Base-by-base conservation (phyloP, 2,797 vertebrate genomes). In the Chelidonichthys spinosus region DNA sequence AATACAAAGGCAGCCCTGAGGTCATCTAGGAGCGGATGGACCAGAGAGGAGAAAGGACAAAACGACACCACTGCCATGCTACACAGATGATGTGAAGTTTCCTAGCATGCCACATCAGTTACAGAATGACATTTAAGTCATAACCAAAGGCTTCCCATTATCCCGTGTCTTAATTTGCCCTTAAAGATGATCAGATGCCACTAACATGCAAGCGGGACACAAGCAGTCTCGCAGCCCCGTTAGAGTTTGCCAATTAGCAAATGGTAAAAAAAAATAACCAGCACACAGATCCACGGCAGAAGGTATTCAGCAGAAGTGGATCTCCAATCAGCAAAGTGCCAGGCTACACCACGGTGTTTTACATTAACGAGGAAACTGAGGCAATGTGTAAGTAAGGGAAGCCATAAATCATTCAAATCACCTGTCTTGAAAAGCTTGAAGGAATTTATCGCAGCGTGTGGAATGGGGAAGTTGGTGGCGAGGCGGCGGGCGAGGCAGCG, bases 321-420 rank as follows among this genome's bases (percentile, higher is more conserved):
- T 84, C 68, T 69, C 87, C 88, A 93, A 93, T 93, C 91, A 93
- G 88, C 74, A 83, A 92, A 94, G 87, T 92, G 90, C 79, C 66
- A 62, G 66, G 44, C n/a, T 49, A 86, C 74, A 82, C 76, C 63
- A 60, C 47, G 49, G 47, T 52, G 63, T 69, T 93, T 91, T 86
- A 88, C 82, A 90, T 89, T 87, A 85, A 87, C 74, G 85, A 83
- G 87, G 72, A 86, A 90, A 85, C 81, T 71, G 82, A 86, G 85
- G 90, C 83, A 82, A 91, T 87, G 88, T 84, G 78, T 84, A 78
- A 87, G 80, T 81, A 78, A 76, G 42, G 59, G 53, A 50, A 64
- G 62, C 78, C 86, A 88, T 94, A 92, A 92, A 94, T 94, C 87
- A 91, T 86, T 89, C 71, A 83, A 85, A 92, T 92, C 82, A 85